phyloP scores from a whole-genome alignment of 2,797 vertebrate species.

The Sus cebifrons region DNA sequence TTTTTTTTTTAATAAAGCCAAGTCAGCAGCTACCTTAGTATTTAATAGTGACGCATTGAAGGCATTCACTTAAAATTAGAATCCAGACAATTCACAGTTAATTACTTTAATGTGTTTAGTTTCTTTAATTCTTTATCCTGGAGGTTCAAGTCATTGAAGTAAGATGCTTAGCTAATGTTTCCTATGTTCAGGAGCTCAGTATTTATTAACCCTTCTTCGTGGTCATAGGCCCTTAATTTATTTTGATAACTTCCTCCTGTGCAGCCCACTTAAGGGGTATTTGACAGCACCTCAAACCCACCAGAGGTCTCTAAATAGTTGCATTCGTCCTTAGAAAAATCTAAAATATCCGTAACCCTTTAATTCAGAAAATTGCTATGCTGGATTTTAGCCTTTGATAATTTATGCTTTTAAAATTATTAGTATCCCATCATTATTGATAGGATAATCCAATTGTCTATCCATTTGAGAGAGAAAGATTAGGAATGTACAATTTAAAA shows the following conservation, averaged over 20 bases:
- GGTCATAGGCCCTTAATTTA: neutral
- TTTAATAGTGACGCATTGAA: conserved; percentile 29
- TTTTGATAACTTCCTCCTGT: neutral
- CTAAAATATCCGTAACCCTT: conserved; percentile 16
- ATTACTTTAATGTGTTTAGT: conserved; percentile 4
- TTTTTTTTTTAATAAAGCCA: conserved; percentile 1
- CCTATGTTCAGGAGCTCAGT: neutral
- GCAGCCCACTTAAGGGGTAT: neutral
- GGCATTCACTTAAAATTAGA: conserved; percentile 39
- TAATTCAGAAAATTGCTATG: neutral
- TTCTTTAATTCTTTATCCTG: conserved; percentile 8
- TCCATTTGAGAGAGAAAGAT: conserved; percentile 8
- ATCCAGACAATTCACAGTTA: neutral
- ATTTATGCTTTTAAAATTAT: neutral
- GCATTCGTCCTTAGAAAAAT: conserved; percentile 29
- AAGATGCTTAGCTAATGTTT: conserved; percentile 3
- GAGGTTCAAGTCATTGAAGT: neutral
- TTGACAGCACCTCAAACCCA: neutral
- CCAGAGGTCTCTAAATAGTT: neutral
- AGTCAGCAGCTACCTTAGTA: neutral
- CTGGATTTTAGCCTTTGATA: neutral
- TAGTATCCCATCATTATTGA: neutral
- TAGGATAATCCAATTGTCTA: neutral
- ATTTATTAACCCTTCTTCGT: neutral
- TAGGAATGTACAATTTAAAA: conserved; percentile 39